phyloP scores from a whole-genome alignment of 2,888 invertebrate genomes.

The Tholera decimalis region DNA sequence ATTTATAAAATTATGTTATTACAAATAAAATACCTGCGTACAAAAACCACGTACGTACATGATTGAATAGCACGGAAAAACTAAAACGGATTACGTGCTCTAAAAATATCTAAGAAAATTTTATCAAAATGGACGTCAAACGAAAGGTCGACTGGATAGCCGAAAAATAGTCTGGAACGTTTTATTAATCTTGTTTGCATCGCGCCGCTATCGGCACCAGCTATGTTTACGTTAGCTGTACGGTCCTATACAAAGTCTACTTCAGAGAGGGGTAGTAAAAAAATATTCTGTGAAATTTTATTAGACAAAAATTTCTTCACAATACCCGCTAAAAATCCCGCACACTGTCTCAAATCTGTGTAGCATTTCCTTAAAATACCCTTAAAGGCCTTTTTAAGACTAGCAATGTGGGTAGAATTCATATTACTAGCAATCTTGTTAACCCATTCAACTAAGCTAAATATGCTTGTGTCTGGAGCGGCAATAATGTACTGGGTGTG shows the following conservation, averaged over 20 bases:
- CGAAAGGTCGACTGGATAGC: background rate
- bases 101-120: conserved; percentile 4
- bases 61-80: background rate
- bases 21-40: background rate
- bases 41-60: background rate
- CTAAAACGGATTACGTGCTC: background rate
- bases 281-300: no score
- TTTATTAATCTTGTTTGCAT: conserved; percentile 44
- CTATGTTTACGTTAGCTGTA: conserved; percentile 3
- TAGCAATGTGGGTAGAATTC: no score
- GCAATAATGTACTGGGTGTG: no score
- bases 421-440: no score
- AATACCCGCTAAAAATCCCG: no score
- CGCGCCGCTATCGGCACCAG: background rate
- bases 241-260: background rate
- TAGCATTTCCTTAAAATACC: no score
- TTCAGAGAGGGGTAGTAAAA: background rate
- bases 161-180: conserved; percentile 11
- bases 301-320: no score
- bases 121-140: conserved; percentile 8
- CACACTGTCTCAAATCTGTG: no score
- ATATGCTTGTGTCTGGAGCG: no score
- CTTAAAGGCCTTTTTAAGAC: no score
- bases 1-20: no score
- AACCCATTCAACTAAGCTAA: no score